A percentile compares a stretch with the other conserved stretches of the same genome.
These are phyloP conservation scores for Drosophila triauraria DNA, from an alignment of 1,140 invertebrate species.

Conservation along the genomic window DNA sequence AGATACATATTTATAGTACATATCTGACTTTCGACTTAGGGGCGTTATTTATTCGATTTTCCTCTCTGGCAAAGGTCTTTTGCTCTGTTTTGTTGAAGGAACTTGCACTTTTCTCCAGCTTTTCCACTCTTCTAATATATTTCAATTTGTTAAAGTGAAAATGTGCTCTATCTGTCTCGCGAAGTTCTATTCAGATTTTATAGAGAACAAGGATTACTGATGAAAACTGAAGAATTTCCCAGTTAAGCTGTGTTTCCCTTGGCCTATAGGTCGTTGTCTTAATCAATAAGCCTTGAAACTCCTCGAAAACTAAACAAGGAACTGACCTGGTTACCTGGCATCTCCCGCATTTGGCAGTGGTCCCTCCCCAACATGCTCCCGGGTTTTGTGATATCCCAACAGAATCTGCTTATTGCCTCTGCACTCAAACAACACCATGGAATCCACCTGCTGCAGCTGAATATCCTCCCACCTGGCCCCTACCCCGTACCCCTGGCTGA, in stretches of 20 bases:
- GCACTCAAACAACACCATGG: conserved; percentile 34
- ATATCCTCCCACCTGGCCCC: background rate
- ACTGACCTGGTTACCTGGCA: background rate
- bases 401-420: conserved; percentile 34
- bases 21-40: conserved; percentile 1
- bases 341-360: conserved; percentile 19
- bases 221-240: background rate
- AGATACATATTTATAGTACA: conserved; percentile 12
- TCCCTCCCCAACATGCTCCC: background rate
- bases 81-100: background rate
- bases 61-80: background rate
- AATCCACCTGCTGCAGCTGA: conserved; percentile 33
- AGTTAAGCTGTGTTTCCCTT: conserved; percentile 2
- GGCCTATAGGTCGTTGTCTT: background rate
- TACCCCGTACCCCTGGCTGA: conserved; percentile 7
- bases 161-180: background rate
- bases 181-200: background rate
- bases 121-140: background rate
- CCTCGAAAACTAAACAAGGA: background rate
- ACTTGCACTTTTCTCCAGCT: background rate
- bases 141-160: background rate
- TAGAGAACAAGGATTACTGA: background rate
- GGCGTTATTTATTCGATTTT: background rate
- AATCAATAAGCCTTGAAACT: background rate
- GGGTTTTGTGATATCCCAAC: conserved; percentile 13